These are phyloP conservation scores for Protaetia brevitarsis DNA, from an alignment of 1,140 invertebrate genomes.

Conservation along the genomic window DNA sequence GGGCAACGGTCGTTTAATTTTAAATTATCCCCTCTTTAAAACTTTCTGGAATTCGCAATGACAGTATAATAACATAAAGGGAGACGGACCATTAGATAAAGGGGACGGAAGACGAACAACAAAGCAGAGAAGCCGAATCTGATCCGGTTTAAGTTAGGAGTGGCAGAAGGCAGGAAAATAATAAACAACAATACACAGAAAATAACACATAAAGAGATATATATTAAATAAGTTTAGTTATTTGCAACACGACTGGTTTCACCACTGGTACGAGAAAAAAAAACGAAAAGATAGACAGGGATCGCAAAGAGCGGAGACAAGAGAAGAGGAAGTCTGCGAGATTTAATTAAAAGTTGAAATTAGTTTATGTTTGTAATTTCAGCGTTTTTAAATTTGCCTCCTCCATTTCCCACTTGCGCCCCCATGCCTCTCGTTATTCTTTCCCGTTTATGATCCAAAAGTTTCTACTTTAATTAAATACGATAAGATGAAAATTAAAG, in stretches of 20 bases:
- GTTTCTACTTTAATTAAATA: conserved; percentile 20
- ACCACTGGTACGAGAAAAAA: neutral
- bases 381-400: conserved; percentile 47
- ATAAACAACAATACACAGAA: neutral
- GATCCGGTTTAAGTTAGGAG: neutral
- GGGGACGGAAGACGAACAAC: neutral
- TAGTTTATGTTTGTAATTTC: conserved; percentile 50
- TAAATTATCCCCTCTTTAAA: neutral
- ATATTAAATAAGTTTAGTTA: conserved; percentile 45
- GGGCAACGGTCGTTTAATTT: conserved; percentile 7
- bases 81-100: neutral
- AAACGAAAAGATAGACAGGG: neutral
- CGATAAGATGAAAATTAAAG: conserved; percentile 25
- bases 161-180: neutral
- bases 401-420: conserved; percentile 28
- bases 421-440: neutral
- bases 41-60: neutral
- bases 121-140: neutral
- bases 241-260: conserved; percentile 43
- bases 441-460: conserved; percentile 26
- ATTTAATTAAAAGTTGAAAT: conserved; percentile 50
- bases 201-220: conserved; percentile 30
- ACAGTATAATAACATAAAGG: neutral
- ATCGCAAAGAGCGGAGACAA: neutral
- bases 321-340: conserved; percentile 26